phyloP scores from a whole-genome alignment of 2,888 invertebrate genomes.

The Andrena flavipes region DNA sequence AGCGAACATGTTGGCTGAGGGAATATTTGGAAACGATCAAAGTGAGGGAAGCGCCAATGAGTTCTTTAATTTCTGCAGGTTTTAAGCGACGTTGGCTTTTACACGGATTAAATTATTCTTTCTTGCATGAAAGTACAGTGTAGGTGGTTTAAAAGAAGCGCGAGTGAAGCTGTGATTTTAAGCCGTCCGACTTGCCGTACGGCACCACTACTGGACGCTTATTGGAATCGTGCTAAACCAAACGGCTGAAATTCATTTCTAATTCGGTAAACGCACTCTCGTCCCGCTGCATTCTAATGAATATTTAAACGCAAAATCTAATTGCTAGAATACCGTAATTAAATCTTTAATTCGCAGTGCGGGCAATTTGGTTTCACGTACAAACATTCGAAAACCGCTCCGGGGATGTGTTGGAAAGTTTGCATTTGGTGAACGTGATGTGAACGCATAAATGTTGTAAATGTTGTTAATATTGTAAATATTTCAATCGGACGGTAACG shows the following conservation, averaged over 20 bases:
- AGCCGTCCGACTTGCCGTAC: neutral
- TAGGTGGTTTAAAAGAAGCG: neutral
- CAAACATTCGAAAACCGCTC: constrained; percentile 48
- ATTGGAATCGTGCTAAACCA: neutral
- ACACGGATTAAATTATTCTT: too few species aligned
- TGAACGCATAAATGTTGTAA: constrained; percentile 17
- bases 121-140: too few species aligned
- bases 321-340: constrained; percentile 51
- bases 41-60: neutral
- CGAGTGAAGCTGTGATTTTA: neutral
- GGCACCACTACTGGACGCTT: neutral
- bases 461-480: neutral
- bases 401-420: constrained; percentile 32
- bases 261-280: neutral
- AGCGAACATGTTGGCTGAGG: neutral
- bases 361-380: constrained; percentile 39
- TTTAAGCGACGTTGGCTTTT: too few species aligned
- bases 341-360: constrained; percentile 47
- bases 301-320: constrained; percentile 52
- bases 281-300: constrained; percentile 20
- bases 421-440: constrained; percentile 28
- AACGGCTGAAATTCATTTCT: constrained; percentile 13
- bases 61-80: too few species aligned
- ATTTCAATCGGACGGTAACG: too few species aligned
- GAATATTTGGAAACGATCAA: neutral